These are phyloP conservation scores for Ephestia elutella DNA, from an alignment of 1,140 invertebrate genomes.

Conservation along the genomic window DNA sequence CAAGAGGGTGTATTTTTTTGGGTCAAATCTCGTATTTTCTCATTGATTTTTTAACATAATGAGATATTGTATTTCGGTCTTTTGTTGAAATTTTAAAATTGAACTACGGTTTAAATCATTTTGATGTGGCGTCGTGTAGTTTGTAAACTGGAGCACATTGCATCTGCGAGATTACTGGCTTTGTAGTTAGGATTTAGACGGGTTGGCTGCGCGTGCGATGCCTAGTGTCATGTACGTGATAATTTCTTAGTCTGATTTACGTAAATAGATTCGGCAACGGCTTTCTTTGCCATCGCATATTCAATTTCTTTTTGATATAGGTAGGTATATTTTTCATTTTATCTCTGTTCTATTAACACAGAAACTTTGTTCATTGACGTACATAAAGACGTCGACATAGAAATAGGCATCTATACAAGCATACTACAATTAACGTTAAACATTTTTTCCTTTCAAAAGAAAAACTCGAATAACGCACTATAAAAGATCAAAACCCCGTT, in stretches of 20 bases:
- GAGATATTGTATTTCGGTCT: constrained; percentile 61
- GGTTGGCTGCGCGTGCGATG: not conserved
- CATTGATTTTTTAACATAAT: constrained; percentile 59
- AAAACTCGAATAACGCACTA: no score
- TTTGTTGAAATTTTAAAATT: constrained; percentile 47
- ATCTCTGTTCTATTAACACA: no score
- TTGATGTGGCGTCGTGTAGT: constrained; percentile 8
- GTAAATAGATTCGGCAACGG: no score
- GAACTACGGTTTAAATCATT: constrained; percentile 21
- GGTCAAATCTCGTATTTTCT: constrained; percentile 65
- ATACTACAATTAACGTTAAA: no score
- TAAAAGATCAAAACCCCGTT: no score
- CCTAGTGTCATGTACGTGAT: not conserved
- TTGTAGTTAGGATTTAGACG: not conserved
- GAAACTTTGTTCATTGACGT: no score
- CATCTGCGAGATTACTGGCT: not conserved
- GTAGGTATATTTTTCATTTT: no score
- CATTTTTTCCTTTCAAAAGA: no score
- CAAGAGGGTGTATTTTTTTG: constrained; percentile 54
- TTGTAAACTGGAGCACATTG: not conserved
- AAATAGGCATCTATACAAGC: no score
- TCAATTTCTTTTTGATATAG: no score
- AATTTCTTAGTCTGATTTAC: no score
- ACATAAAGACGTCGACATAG: no score
- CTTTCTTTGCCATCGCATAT: constrained; percentile 15